These are phyloP conservation scores for Stegophylla sp. DNA, from an alignment of 2,888 invertebrate species.

Conservation along the genomic window DNA sequence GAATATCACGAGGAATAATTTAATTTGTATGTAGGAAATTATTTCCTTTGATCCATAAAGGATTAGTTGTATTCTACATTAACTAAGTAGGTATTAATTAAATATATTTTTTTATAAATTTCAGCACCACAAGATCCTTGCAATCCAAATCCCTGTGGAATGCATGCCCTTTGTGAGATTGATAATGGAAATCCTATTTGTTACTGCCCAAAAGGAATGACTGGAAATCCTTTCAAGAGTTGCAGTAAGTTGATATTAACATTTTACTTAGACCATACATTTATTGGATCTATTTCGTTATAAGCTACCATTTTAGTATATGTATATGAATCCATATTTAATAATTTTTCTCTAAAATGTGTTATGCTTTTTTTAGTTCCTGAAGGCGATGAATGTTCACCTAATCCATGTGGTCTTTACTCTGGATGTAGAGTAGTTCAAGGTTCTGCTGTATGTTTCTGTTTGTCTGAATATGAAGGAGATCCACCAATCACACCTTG, in stretches of 20 bases:
- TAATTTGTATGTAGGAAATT: too few species aligned
- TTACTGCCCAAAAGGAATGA: conserved; percentile 85
- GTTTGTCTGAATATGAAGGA: conserved; percentile 75
- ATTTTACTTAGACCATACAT: neutral
- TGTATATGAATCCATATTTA: neutral
- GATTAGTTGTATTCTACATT: too few species aligned
- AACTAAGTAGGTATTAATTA: too few species aligned
- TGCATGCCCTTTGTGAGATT: conserved; percentile 81
- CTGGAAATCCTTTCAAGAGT: conserved; percentile 88
- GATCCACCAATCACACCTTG: conserved; percentile 71
- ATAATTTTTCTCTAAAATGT: conserved; percentile 10
- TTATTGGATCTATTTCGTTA: neutral
- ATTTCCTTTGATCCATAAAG: too few species aligned
- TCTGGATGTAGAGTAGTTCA: conserved; percentile 81
- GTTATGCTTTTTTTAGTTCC: conserved; percentile 72
- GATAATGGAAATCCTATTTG: conserved; percentile 87
- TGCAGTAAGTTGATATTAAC: conserved; percentile 77
- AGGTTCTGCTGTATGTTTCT: conserved; percentile 82
- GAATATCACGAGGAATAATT: too few species aligned
- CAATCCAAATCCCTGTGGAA: conserved; percentile 85
- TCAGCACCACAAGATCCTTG: conserved; percentile 79
- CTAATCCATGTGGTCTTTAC: conserved; percentile 83
- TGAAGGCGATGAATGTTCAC: conserved; percentile 82
- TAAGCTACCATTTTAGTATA: neutral
- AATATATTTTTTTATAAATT: neutral